Evolutionary conservation across 1,140 invertebrate genomes (phyloP), one percentile per base, ranked within the genome.

Genomic region (Drosophila oshimai): DNA sequence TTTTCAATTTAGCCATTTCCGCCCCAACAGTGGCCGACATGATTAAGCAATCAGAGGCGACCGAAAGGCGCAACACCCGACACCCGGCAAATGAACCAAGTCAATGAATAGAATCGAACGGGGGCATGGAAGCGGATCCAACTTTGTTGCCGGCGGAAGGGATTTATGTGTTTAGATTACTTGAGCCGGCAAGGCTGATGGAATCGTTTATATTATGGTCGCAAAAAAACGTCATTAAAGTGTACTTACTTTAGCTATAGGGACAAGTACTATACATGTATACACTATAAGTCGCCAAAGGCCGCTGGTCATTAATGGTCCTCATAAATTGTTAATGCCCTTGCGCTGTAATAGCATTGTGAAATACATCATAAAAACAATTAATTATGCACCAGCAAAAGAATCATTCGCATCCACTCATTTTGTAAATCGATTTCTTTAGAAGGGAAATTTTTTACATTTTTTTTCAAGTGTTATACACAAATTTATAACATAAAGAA

Each of bases 1-100:
- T 84, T 84, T 84, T 86, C 80, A 87, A 86, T 87, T 76, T 87
- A 58, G 67, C 72, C 42, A 80, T 81, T 87, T 86, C 76, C 76
- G 71, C 62, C 69, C 36, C 53, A 72, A 73, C 61, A 61, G 70
- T 74, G 70, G 49, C 44, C 75, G 42, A 87, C 80, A 86, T 80
- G 81, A 86, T 86, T 86, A 86, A 86, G 80, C 72, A 87, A 86
- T 84, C 79, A 84, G 31, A 15, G 41, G 28, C 57, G 62, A 33
- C 61, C 33, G 62, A 79, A 74, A 74, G 80, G 60, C 69, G 49
- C 79, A 78, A 57, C 78, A 71, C 18, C 31, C 31, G 28, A 57
- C 78, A 71, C 18, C 31, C 31, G 28, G 24, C 78, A 62, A 84
- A 53, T 53, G 69, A 31, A 33, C 18, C 39, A 22, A 42, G 33